These are phyloP conservation scores for Schizopygopsis malacanthus DNA, from an alignment of 2,797 vertebrate species.

Conservation along the genomic window DNA sequence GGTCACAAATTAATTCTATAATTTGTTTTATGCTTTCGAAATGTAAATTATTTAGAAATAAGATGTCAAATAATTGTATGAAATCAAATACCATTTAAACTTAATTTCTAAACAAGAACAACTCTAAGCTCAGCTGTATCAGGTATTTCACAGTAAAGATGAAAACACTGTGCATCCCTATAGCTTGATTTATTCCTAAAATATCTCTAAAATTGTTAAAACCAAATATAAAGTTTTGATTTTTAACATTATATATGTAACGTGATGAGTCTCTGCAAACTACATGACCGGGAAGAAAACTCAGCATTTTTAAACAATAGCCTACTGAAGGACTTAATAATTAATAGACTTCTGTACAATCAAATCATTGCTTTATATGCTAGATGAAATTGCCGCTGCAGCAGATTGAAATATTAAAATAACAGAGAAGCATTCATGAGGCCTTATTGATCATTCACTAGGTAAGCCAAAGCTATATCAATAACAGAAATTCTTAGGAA, in stretches of 20 bases:
- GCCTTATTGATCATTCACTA: background rate
- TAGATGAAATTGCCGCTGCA: background rate
- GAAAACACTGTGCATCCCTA: too few species aligned
- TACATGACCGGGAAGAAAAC: background rate
- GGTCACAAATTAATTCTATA: too few species aligned
- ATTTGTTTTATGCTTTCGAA: background rate
- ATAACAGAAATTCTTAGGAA: background rate
- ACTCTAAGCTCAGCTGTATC: too few species aligned
- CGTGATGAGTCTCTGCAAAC: background rate
- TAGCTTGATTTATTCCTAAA: too few species aligned
- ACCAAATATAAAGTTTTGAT: background rate
- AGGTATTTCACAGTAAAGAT: too few species aligned
- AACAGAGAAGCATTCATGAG: background rate
- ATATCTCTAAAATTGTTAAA: background rate
- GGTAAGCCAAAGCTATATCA: background rate
- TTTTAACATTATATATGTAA: background rate
- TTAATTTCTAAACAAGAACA: too few species aligned
- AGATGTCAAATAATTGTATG: too few species aligned
- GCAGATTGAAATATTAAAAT: constrained; percentile 7
- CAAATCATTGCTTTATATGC: background rate
- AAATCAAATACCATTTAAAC: too few species aligned
- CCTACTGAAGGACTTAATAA: background rate
- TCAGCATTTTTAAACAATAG: background rate
- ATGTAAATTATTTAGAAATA: background rate
- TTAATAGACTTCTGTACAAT: background rate